A percentile compares a stretch with the other conserved stretches of the same genome.
These are phyloP conservation scores for Bombus difficillimus DNA, from an alignment of 1,140 invertebrate species.

Conservation along the genomic window DNA sequence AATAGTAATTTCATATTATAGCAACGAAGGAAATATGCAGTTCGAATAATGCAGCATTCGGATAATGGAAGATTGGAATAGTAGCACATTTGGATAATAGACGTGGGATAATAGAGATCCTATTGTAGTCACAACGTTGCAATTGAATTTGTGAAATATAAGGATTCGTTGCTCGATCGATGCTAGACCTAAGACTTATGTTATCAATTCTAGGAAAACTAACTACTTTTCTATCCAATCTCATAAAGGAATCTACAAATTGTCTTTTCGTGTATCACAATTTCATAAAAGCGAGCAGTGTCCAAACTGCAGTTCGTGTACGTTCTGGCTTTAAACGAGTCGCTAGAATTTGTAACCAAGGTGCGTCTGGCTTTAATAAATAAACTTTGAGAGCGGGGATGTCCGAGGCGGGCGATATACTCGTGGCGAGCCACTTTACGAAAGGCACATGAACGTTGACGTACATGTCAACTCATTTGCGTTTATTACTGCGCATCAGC, in stretches of 20 bases:
- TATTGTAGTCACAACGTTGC: not conserved
- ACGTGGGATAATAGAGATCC: no score
- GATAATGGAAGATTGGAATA: no score
- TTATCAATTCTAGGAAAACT: no score
- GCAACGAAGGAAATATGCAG: no score
- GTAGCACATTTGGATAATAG: no score
- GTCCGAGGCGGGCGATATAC: not conserved
- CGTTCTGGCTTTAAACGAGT: not conserved
- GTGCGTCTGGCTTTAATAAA: not conserved
- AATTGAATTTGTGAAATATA: not conserved
- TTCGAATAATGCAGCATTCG: no score
- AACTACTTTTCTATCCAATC: not conserved
- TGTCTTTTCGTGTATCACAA: not conserved
- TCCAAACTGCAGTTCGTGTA: not conserved
- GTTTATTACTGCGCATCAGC: not conserved
- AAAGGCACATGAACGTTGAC: not conserved
- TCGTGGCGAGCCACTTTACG: not conserved
- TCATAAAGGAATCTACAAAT: not conserved
- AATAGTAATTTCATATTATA: no score
- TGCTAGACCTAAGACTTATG: accelerated
- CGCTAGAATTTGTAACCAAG: not conserved
- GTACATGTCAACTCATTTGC: not conserved
- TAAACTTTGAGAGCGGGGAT: not conserved
- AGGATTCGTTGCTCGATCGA: not conserved
- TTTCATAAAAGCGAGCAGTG: not conserved